phyloP scores from a whole-genome alignment of 2,797 vertebrate genomes.

The Aphelocoma californica region DNA sequence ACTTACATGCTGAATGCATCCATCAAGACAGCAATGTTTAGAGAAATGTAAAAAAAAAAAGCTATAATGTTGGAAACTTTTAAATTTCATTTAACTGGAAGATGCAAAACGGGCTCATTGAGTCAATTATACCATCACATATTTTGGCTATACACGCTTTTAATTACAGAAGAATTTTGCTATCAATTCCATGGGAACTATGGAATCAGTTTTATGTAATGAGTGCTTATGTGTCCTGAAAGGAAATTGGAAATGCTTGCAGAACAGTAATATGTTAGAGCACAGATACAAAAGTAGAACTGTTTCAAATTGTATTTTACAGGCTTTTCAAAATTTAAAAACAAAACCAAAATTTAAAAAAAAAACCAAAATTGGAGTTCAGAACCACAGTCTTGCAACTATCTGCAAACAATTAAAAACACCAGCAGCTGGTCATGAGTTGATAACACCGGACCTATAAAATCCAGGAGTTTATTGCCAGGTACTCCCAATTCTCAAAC shows the following conservation, averaged over 20 bases:
- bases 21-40: constrained; percentile 62
- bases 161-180: neutral
- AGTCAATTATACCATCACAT: neutral
- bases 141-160: neutral
- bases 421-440: neutral
- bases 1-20: constrained; percentile 77
- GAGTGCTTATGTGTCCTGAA: neutral
- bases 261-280: neutral
- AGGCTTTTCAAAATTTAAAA: neutral
- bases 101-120: neutral
- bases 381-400: neutral
- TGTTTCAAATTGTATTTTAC: neutral
- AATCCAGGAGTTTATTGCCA: neutral
- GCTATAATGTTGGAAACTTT: neutral
- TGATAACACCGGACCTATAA: neutral
- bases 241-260: neutral
- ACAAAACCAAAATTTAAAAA: neutral
- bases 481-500: neutral
- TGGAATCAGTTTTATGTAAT: neutral
- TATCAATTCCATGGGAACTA: neutral
- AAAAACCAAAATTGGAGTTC: neutral
- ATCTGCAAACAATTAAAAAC: neutral
- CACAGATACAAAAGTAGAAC: neutral
- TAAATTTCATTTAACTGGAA: neutral
- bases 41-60: constrained; percentile 16